Percentiles rank a stretch among this genome's conserved stretches.
Evolutionary conservation across 1,140 invertebrate genomes (phyloP).

Genomic region (Nasonia giraulti): DNA sequence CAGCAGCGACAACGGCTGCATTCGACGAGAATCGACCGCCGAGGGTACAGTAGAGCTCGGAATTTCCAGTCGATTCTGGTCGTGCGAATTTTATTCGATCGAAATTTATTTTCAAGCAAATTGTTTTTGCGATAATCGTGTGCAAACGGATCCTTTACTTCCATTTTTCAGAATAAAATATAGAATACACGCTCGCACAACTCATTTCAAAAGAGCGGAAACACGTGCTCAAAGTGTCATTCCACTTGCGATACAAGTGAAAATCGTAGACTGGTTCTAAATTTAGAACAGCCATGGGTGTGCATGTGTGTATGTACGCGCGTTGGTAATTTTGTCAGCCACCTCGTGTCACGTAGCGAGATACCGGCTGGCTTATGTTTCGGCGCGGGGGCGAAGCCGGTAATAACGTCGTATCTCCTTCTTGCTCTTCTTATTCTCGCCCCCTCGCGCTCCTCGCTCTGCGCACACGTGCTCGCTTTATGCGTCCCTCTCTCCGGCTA

Average conservation of each 20-base stretch:
- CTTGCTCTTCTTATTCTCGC: conserved; percentile 3
- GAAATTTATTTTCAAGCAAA: too few species aligned
- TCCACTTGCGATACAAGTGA: neutral
- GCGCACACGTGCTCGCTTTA: neutral
- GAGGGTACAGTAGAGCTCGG: neutral
- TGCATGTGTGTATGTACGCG: neutral
- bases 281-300: neutral
- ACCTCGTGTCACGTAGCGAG: conserved; percentile 16
- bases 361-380: conserved; percentile 28
- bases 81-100: neutral
- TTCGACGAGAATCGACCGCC: neutral
- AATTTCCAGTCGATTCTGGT: neutral
- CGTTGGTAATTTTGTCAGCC: conserved; percentile 5
- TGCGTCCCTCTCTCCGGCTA: neutral
- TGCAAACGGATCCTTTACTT: too few species aligned
- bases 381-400: neutral
- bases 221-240: neutral
- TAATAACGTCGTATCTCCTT: conserved; percentile 34
- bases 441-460: neutral
- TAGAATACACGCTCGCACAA: neutral
- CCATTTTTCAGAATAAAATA: too few species aligned
- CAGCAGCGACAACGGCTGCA: neutral
- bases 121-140: too few species aligned
- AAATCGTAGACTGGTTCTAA: neutral
- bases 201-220: neutral